Percentiles rank a stretch among this genome's conserved stretches.
Conservation (phyloP, 1,140 invertebrate genomes). For the Bilobella aurantiaca region DNA sequence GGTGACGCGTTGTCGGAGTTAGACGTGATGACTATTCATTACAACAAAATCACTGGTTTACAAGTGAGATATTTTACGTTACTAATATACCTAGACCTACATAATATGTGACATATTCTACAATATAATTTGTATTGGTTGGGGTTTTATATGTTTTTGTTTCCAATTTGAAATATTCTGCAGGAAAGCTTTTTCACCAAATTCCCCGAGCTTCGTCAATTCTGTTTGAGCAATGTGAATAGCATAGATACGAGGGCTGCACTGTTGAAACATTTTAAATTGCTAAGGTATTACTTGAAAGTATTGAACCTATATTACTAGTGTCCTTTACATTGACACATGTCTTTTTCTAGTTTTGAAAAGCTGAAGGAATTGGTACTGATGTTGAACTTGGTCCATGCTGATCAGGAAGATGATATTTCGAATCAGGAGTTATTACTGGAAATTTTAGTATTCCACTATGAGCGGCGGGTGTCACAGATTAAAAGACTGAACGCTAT, state of each 20-base stretch:
- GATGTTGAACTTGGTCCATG: slow-evolving; percentile 74
- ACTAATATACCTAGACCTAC: not conserved
- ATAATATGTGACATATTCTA: too few species aligned
- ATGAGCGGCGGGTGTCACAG: slow-evolving; percentile 82
- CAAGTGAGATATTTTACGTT: slow-evolving; percentile 50
- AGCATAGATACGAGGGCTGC: slow-evolving; percentile 79
- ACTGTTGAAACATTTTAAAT: slow-evolving; percentile 74
- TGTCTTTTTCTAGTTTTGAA: slow-evolving; percentile 52
- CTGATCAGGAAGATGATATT: slow-evolving; percentile 54
- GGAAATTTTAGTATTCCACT: slow-evolving; percentile 72
- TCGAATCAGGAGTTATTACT: slow-evolving; percentile 68
- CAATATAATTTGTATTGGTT: slow-evolving; percentile 7
- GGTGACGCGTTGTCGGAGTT: slow-evolving; percentile 88
- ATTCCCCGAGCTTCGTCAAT: slow-evolving; percentile 73
- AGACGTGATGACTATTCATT: slow-evolving; percentile 87
- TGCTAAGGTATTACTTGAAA: slow-evolving; percentile 42
- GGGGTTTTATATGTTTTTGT: slow-evolving; percentile 17
- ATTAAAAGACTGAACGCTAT: slow-evolving; percentile 91
- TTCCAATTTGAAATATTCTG: too few species aligned
- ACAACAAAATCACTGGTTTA: slow-evolving; percentile 75
- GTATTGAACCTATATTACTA: not conserved
- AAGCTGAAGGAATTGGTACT: slow-evolving; percentile 73
- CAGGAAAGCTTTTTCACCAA: slow-evolving; percentile 87
- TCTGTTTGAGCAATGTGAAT: slow-evolving; percentile 86
- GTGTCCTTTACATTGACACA: not conserved